A percentile compares a stretch with the other conserved stretches of the same genome.
phyloP scores from a whole-genome alignment of 2,888 invertebrate genomes.

The Synanthedon andrenaeformis region DNA sequence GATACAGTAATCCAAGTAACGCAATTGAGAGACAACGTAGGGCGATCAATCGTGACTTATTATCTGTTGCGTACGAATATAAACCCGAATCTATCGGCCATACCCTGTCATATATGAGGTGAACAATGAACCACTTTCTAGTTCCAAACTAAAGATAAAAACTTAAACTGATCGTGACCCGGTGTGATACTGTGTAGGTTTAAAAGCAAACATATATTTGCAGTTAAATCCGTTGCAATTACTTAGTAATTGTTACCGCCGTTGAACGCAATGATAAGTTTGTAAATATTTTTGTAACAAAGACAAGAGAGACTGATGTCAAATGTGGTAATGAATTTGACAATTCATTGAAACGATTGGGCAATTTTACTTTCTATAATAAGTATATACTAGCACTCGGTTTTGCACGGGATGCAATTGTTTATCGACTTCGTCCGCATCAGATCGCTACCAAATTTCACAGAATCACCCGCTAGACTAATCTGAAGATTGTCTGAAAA shows the following conservation, averaged over 20 bases:
- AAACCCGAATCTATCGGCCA: slow-evolving; percentile 39
- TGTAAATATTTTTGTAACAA: background rate
- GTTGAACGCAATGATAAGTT: background rate
- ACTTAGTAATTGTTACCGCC: background rate
- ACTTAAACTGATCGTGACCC: slow-evolving; percentile 28
- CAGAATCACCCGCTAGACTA: too few species aligned
- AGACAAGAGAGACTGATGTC: slow-evolving; percentile 1
- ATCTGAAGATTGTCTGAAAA: too few species aligned
- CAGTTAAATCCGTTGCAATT: background rate
- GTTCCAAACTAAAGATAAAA: slow-evolving; percentile 22
- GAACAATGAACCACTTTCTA: slow-evolving; percentile 64
- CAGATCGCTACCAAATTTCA: too few species aligned
- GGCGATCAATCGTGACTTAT: slow-evolving; percentile 59
- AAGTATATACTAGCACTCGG: too few species aligned
- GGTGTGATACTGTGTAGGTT: slow-evolving; percentile 7
- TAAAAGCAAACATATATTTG: background rate
- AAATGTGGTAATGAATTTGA: slow-evolving; percentile 2
- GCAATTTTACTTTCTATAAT: background rate
- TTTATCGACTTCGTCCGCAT: too few species aligned
- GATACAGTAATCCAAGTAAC: slow-evolving; percentile 15
- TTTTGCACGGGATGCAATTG: too few species aligned
- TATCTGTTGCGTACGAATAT: slow-evolving; percentile 24
- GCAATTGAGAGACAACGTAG: slow-evolving; percentile 24
- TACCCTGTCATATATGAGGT: slow-evolving; percentile 32
- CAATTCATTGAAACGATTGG: slow-evolving; percentile 2